These are phyloP conservation scores for Orycteropus afer DNA, from an alignment of 2,113 vertebrate species.

Conservation along the genomic window DNA sequence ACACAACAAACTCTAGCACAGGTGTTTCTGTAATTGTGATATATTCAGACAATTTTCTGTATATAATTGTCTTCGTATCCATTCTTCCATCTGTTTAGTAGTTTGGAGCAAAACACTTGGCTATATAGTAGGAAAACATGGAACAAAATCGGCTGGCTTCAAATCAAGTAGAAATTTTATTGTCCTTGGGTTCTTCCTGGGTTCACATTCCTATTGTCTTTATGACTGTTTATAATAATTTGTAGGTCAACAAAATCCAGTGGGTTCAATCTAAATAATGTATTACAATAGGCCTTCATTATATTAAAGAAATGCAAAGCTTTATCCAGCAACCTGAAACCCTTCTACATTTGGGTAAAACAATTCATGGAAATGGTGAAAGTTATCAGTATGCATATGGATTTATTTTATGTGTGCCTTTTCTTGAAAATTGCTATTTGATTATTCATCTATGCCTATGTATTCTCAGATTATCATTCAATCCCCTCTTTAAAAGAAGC, in stretches of 20 bases:
- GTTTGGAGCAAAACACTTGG: slow-evolving; percentile 29
- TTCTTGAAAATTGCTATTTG: neutral
- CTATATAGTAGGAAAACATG: neutral
- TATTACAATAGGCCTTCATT: neutral
- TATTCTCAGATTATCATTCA: neutral
- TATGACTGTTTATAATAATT: neutral
- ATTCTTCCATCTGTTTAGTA: slow-evolving; percentile 54
- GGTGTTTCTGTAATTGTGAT: slow-evolving; percentile 63
- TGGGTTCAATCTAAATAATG: neutral
- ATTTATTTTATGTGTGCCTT: neutral
- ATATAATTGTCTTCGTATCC: slow-evolving; percentile 47
- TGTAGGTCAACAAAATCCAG: neutral
- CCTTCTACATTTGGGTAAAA: neutral
- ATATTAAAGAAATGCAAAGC: neutral
- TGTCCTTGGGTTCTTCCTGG: neutral
- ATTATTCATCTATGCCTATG: neutral
- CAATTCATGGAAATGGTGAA: neutral
- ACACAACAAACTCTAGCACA: slow-evolving; percentile 17
- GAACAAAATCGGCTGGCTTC: neutral
- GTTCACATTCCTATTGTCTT: neutral
- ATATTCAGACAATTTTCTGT: slow-evolving; percentile 39
- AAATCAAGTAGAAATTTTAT: neutral
- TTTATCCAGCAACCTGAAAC: neutral
- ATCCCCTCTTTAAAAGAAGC: neutral
- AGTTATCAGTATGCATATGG: neutral